These are phyloP conservation scores for Neodiprion virginianus DNA, from an alignment of 1,140 invertebrate genomes.

Conservation along the genomic window DNA sequence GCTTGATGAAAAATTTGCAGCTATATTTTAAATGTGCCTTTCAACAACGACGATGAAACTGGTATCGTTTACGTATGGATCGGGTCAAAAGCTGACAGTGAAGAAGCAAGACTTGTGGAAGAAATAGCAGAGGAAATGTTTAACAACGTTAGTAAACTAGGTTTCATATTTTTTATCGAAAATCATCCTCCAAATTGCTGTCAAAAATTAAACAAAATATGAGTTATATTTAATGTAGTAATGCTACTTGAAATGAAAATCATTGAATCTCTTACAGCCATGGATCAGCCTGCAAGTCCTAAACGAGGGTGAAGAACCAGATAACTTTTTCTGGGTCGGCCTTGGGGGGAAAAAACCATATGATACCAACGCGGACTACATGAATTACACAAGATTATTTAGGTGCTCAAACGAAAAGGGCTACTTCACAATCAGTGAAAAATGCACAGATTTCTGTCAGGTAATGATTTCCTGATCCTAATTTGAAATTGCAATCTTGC, in stretches of 20 bases:
- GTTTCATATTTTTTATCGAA: background rate
- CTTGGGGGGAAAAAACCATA: constrained; percentile 93
- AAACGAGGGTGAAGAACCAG: constrained; percentile 97
- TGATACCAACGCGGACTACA: constrained; percentile 90
- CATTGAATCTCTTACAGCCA: constrained; percentile 56
- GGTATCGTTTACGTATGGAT: constrained; percentile 99
- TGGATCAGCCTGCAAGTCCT: constrained; percentile 88
- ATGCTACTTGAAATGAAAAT: constrained; percentile 15
- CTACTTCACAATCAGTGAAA: constrained; percentile 98
- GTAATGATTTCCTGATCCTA: constrained; percentile 57
- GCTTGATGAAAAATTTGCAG: constrained; percentile 61
- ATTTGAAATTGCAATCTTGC: too few species aligned
- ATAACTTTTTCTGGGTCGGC: constrained; percentile 99
- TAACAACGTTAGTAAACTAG: constrained; percentile 69
- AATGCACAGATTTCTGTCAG: constrained; percentile 99
- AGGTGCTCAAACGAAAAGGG: constrained; percentile 99
- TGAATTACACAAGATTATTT: constrained; percentile 94
- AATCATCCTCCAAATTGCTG: constrained; percentile 19
- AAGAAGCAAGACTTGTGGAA: constrained; percentile 88
- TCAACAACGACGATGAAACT: constrained; percentile 87
- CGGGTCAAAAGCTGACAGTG: constrained; percentile 86
- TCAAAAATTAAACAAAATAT: constrained; percentile 10
- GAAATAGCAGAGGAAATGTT: constrained; percentile 96
- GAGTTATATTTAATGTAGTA: constrained; percentile 16
- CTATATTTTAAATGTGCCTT: constrained; percentile 95